Base-by-base conservation (phyloP, 2,113 vertebrate genomes). In the Empidonax alnorum region DNA sequence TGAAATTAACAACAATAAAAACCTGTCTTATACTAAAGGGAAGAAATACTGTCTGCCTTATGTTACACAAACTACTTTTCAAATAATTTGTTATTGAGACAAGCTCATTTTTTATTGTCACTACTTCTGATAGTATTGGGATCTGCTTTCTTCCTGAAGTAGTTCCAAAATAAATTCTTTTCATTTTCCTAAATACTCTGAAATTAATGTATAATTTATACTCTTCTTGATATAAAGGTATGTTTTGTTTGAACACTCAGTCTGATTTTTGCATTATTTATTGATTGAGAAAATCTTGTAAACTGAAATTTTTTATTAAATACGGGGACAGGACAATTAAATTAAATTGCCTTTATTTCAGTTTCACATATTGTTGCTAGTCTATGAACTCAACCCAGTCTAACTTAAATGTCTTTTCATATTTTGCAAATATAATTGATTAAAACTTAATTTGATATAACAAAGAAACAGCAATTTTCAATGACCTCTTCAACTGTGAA, bases 131-230 rank as follows among this genome's bases (percentile, higher is more conserved):
- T 84, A 81, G 4, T 35, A 55, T 79, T 75, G 67, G 21, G 10
- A 87, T 65, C 5, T 42, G 1, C 3, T 55, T 87, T 91, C 59
- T 39, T 63, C 18, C 27, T 56, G 14, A 63, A 75, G 8, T 13
- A 44, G 11, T 39, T 12, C 7, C 33, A 58, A 72, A 84, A 1
- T 0, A 0, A 49, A 7, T 0, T 13, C 10, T 59, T 37, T 72
- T 18, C 1, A 1, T 35, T 62, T 49, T 84, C 2, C 5, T 72
- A 47, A 61, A 72, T 65, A 4, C 3, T 63, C 14, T 21, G 56
- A 58, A 87, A 62, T 7, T 13, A 59, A 39, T 14, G 1, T 20
- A 14, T 19, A 13, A 7, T 42, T 84, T 23, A 44, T 76, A 52
- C 2, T 69, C 10, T 62, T 37, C 71, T 3, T 73, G 7, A 59